These are phyloP conservation scores for Hartigia nigra DNA, from an alignment of 2,888 invertebrate species.

Conservation along the genomic window DNA sequence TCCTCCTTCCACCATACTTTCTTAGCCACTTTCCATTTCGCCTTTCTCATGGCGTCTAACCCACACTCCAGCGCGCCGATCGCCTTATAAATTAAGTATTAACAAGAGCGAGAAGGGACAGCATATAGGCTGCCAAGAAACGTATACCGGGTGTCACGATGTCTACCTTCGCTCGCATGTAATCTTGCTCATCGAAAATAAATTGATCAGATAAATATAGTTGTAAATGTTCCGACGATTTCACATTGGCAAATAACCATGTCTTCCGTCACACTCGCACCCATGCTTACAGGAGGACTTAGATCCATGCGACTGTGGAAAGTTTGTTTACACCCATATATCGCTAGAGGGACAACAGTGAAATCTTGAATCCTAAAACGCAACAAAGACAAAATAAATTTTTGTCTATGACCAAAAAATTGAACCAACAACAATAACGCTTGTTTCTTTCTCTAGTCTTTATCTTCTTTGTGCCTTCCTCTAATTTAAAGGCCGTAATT, in stretches of 20 bases:
- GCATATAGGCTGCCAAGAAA: neutral
- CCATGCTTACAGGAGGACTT: too few relatives aligned
- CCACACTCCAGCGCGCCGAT: conserved; percentile 9
- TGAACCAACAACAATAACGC: conserved; percentile 12
- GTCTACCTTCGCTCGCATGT: neutral
- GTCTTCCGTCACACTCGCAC: neutral
- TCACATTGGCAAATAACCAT: neutral
- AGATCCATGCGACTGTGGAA: neutral
- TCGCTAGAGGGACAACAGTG: neutral
- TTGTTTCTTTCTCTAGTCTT: neutral
- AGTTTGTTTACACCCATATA: neutral
- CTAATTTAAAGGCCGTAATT: neutral
- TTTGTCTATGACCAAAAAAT: conserved; percentile 22
- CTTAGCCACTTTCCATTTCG: conserved; percentile 9
- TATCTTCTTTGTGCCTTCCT: neutral
- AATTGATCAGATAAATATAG: neutral
- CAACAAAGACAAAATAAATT: conserved; percentile 10
- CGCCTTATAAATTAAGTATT: conserved; percentile 24
- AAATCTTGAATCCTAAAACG: neutral
- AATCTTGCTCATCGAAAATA: neutral
- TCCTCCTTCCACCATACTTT: neutral
- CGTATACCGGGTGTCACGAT: neutral
- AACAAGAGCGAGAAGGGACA: conserved; percentile 15
- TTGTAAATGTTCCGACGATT: neutral
- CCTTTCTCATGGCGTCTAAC: conserved; percentile 6